Evolutionary conservation across 1,140 invertebrate genomes (phyloP), one percentile per base, ranked within the genome.

Genomic region (Subanguina moxae): DNA sequence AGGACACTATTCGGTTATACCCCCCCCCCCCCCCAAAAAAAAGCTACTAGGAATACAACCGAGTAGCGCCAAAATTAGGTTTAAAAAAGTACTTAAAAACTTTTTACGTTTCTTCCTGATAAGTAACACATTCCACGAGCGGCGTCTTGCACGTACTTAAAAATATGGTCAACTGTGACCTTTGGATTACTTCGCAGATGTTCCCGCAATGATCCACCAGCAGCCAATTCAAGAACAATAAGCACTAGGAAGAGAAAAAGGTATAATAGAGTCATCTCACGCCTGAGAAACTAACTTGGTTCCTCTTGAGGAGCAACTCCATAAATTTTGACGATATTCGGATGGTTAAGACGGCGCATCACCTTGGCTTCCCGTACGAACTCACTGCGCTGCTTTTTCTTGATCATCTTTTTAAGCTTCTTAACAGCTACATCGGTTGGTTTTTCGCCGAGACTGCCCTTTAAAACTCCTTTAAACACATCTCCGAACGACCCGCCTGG

Each of bases 201-300:
- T 28, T 61, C 66, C 32, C 52, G 52, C 23, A 71, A 58, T 28
- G 67, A 71, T 7, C 70, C 83, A 91, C 91, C 91, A 74, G 90
- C 88, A n/a, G 94, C 92, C 64, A 94, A 86, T 85, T 97, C 94
- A 93, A 97, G 96, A 25, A 97, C 92, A 79, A 97, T 96, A 93
- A 97, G 96, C 61, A 97, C 94, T 38, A 38, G 11, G 13, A 23
- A 56, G 25, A 28, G 11, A 25, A 9, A 43, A 19, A 23, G 11
- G 45, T 8, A 42, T 19, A 27, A 19, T n/a, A n/a, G 21, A 43
- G 25, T 45, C 19, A 56, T 52, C n/a, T 21, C 23, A 21, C n/a
- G n/a, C 46, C n/a, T 52, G n/a, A 21, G 46, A 25, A 17, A 25
- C 28, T 25, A 25, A 17, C 21, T 38, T 0, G 93, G 94, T 78